These are phyloP conservation scores for Eleginops maclovinus DNA, from an alignment of 2,113 vertebrate genomes.

Conservation along the genomic window DNA sequence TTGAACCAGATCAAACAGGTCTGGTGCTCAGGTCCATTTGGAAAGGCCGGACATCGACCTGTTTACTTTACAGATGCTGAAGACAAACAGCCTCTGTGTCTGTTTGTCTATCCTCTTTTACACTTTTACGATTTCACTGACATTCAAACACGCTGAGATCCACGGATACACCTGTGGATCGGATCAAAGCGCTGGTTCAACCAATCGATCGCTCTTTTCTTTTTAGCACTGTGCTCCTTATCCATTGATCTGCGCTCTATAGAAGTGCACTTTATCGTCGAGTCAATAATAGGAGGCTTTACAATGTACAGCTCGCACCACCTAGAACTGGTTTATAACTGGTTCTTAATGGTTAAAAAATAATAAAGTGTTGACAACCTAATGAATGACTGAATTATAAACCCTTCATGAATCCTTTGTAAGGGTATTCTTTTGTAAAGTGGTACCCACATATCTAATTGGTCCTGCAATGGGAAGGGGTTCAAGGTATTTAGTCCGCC, in stretches of 20 bases:
- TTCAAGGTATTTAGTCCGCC: no score
- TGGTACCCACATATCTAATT: no score
- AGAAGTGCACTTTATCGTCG: conserved; percentile 8
- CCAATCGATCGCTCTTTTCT: conserved; percentile 34
- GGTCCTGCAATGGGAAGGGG: no score
- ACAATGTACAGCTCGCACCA: neutral
- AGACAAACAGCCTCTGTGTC: conserved; percentile 8
- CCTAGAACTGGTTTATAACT: no score
- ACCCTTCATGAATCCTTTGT: no score
- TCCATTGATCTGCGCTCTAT: conserved; percentile 24
- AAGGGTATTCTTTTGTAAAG: no score
- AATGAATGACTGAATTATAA: no score
- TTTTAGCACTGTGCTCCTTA: conserved; percentile 14
- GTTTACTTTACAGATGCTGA: conserved; percentile 27
- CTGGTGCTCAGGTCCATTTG: conserved; percentile 16
- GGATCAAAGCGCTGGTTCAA: conserved; percentile 34
- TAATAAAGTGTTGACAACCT: no score
- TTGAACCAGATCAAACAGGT: conserved; percentile 41
- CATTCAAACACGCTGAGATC: conserved; percentile 23
- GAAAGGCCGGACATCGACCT: conserved; percentile 47
- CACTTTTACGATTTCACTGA: conserved; percentile 26
- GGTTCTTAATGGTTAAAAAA: no score
- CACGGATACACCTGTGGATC: neutral
- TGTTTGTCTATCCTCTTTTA: conserved; percentile 12
- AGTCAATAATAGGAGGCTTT: neutral